Conservation (phyloP, 1,140 invertebrate species). For the Venturia canescens region DNA sequence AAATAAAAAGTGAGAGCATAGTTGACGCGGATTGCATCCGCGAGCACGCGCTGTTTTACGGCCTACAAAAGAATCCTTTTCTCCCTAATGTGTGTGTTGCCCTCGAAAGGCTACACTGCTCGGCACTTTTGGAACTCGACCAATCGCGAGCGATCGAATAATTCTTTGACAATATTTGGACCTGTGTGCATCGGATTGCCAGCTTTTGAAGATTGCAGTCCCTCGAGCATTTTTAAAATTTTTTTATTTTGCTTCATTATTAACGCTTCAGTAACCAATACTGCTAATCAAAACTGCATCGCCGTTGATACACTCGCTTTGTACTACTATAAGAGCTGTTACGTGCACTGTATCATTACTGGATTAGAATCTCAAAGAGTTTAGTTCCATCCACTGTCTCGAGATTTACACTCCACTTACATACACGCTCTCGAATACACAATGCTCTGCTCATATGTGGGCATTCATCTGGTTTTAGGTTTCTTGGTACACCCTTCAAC, state of each 20-base stretch:
- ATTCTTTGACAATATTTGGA: constrained; percentile 22
- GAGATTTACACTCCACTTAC: not conserved
- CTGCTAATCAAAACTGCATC: constrained; percentile 8
- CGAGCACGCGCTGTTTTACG: constrained; percentile 52
- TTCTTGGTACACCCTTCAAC: not conserved
- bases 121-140: constrained; percentile 8
- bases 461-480: not conserved
- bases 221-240: constrained; percentile 6
- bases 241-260: constrained; percentile 8
- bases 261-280: constrained; percentile 32
- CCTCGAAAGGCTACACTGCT: constrained; percentile 12
- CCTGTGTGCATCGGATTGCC: not conserved
- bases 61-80: constrained; percentile 48
- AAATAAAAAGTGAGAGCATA: constrained; percentile 28
- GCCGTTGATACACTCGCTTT: constrained; percentile 28
- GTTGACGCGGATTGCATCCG: constrained; percentile 48
- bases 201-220: not conserved
- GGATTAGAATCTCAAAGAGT: not conserved
- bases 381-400: not conserved
- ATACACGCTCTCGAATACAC: not conserved
- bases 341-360: constrained; percentile 13
- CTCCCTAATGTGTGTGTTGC: constrained; percentile 42
- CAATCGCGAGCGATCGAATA: not conserved
- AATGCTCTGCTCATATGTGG: not conserved
- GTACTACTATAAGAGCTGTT: not conserved